Evolutionary conservation across 2,113 vertebrate genomes (phyloP).

Genomic region (Macheiramphus alcinus): DNA sequence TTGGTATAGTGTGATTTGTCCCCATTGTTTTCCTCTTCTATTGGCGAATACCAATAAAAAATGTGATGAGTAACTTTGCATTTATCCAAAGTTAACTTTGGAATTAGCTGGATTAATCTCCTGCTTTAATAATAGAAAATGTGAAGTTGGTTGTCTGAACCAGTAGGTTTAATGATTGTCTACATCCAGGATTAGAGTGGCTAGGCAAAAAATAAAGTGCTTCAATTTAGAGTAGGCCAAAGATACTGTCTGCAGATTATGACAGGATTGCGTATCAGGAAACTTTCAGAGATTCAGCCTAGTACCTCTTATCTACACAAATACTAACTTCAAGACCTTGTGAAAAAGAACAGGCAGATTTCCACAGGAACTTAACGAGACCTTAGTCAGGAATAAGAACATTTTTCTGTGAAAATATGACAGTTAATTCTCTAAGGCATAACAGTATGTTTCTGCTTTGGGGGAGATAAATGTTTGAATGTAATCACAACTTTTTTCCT

Average conservation of each 20-base stretch:
- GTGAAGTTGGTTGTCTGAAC: background rate
- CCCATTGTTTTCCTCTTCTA: background rate
- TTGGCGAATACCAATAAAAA: background rate
- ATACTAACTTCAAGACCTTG: background rate
- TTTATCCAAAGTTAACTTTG: background rate
- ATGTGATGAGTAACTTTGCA: background rate
- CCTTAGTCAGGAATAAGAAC: background rate
- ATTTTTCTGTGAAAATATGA: background rate
- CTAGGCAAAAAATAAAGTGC: background rate
- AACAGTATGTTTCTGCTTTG: background rate
- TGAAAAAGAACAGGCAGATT: background rate
- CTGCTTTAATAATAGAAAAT: background rate
- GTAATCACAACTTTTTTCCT: background rate
- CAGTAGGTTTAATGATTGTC: background rate
- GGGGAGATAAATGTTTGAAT: background rate
- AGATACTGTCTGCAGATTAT: background rate
- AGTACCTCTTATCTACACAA: background rate
- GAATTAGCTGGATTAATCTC: background rate
- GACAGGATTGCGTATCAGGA: background rate
- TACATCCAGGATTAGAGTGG: background rate
- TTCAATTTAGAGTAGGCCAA: background rate
- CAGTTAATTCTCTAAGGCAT: background rate
- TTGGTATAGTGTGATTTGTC: background rate
- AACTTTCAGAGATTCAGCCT: background rate
- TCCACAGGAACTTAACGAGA: background rate